Evolutionary conservation across 2,113 vertebrate species (phyloP).

Genomic region (Dasyurus viverrinus): DNA sequence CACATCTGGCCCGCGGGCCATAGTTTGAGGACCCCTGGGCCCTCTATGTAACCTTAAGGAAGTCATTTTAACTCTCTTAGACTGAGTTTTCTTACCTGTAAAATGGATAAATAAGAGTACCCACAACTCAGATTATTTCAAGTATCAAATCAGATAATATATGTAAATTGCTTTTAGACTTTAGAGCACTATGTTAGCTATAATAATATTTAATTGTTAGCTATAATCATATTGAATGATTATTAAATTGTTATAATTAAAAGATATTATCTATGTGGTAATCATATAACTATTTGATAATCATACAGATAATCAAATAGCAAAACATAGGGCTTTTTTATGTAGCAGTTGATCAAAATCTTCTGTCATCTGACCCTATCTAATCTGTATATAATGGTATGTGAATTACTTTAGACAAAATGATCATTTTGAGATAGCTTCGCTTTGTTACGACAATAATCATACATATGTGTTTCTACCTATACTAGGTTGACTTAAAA

Average conservation of each 20-base stretch:
- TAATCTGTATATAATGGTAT: neutral
- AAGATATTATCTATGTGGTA: neutral
- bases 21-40: too few species aligned
- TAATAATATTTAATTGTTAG: neutral
- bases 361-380: neutral
- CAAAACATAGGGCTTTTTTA: neutral
- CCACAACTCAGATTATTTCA: neutral
- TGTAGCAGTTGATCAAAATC: neutral
- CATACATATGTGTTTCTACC: neutral
- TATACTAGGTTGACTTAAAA: neutral
- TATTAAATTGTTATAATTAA: neutral
- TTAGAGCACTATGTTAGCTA: neutral
- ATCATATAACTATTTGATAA: neutral
- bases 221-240: neutral
- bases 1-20: too few species aligned
- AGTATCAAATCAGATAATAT: neutral
- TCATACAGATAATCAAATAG: neutral
- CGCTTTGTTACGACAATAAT: neutral
- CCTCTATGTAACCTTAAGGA: neutral
- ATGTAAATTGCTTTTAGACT: neutral
- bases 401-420: neutral
- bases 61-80: neutral
- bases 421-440: neutral
- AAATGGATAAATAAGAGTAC: neutral
- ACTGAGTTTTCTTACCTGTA: neutral